Conservation (phyloP, 2,113 vertebrate genomes). For the Cebidichthys violaceus region DNA sequence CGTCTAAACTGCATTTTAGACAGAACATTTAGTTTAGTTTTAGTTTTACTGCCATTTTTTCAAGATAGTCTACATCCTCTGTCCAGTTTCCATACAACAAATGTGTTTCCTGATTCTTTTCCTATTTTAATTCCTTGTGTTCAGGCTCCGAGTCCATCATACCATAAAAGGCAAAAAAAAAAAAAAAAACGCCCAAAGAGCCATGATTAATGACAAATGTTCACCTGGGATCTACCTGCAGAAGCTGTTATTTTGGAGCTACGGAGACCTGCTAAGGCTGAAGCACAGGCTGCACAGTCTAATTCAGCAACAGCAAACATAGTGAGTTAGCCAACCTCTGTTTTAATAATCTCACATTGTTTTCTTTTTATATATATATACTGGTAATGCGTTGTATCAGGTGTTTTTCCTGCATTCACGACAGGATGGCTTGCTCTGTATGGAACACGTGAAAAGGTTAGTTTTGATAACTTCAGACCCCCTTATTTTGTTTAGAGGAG, state of each 20-base stretch:
- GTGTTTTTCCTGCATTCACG: slow-evolving; percentile 1
- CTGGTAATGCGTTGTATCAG: not conserved
- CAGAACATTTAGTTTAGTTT: not conserved
- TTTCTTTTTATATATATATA: not conserved
- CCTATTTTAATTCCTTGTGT: slow-evolving; percentile 71
- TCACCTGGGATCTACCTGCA: slow-evolving; percentile 78
- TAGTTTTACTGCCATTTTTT: not conserved
- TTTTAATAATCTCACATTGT: not conserved
- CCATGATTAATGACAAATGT: slow-evolving; percentile 74
- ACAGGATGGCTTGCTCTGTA: not conserved
- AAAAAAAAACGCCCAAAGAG: slow-evolving; percentile 45
- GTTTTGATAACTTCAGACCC: slow-evolving; percentile 24
- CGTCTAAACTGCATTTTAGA: slow-evolving; percentile 1
- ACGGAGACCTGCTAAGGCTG: slow-evolving; percentile 48
- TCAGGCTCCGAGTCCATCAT: slow-evolving; percentile 66
- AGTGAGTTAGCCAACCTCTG: slow-evolving; percentile 45
- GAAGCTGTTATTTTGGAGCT: slow-evolving; percentile 48
- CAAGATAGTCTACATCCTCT: not conserved
- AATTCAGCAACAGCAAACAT: slow-evolving; percentile 26
- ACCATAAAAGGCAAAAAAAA: slow-evolving; percentile 58
- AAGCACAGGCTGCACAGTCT: slow-evolving; percentile 32
- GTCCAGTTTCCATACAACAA: not conserved
- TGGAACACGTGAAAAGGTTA: slow-evolving; percentile 19
- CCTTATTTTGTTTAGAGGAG: slow-evolving; percentile 44
- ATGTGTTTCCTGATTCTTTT: slow-evolving; percentile 16